Evolutionary conservation across 35 echinoderm and acorn worm genomes (phyloP), one percentile per base, ranked within the genome.

Genomic region (Ptychodera flava): DNA sequence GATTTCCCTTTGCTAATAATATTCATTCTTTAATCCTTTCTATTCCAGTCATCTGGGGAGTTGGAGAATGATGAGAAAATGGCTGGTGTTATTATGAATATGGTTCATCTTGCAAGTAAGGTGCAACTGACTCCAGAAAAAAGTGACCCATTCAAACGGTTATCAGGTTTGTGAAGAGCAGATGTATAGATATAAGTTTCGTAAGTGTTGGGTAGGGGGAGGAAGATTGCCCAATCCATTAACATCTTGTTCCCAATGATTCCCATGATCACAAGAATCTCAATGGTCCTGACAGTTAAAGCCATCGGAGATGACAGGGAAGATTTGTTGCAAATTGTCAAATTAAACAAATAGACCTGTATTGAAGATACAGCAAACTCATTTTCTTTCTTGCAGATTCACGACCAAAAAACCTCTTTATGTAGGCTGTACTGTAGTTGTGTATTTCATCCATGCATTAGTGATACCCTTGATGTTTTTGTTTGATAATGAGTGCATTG

Each of bases 31-130:
- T n/a, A n/a, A n/a, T n/a, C n/a, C n/a, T n/a, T n/a, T n/a, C 30
- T n/a, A 53, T 82, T 82, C 6, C 79, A 97, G 95, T 94, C 92
- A 28, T 91, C 95, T 1, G 95, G 95, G 83, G 95, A 92, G 33
- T 36, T 97, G 32, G 95, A 97, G 83, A 97, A 97, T 88, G 95
- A 97, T 88, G 95, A 97, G 78, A 88, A 89, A 31, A 92, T 90
- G 28, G 95, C 95, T 30, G 88, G 86, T n/a, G 91, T 94, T 38
- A 32, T 97, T 30, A 89, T 97, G 81, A 97, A 89, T 31, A 97
- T 97, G 92, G 91, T 97, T 16, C 82, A 87, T 34, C 37, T 97
- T 36, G 92, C 95, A 37, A 87, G 87, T 35, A 91, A 91, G 78
- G 90, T 97, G 31, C 88, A 94, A 31, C 89, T 97, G 33, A 90